Percentiles rank a stretch among this genome's conserved stretches.
Evolutionary conservation across 2,797 vertebrate genomes (phyloP).

Genomic region (Propithecus deckenii): DNA sequence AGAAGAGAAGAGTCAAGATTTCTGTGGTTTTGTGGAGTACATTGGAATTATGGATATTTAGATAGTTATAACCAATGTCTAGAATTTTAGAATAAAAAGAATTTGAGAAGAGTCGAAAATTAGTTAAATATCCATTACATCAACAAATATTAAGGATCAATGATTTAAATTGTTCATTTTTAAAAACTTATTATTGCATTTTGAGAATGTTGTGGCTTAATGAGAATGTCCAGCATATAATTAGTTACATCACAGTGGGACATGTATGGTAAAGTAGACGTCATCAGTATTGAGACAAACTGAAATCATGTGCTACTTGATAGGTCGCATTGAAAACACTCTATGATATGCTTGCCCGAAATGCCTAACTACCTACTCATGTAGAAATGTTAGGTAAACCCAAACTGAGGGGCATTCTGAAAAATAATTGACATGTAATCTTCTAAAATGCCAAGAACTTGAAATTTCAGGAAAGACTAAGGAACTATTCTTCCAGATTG

Average conservation of each 20-base stretch:
- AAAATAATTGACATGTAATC: background rate
- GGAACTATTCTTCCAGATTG: background rate
- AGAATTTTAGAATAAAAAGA: slow-evolving; percentile 13
- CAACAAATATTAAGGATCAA: background rate
- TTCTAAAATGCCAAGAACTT: background rate
- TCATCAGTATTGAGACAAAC: background rate
- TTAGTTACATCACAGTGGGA: background rate
- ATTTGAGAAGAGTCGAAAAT: background rate
- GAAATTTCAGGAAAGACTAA: background rate
- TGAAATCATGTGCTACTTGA: background rate
- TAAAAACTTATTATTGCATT: background rate
- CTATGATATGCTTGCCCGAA: background rate
- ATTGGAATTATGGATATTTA: slow-evolving; percentile 8
- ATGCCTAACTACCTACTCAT: background rate
- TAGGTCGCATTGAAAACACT: background rate
- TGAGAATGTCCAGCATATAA: background rate
- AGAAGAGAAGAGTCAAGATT: background rate
- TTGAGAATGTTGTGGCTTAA: background rate
- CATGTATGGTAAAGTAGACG: background rate
- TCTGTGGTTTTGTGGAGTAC: background rate
- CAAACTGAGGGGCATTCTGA: background rate
- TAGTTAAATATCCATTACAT: background rate
- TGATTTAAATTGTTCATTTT: background rate
- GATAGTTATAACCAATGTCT: background rate
- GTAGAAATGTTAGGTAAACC: background rate